Conservation (phyloP, 2,888 invertebrate genomes). For the Patella depressa region DNA sequence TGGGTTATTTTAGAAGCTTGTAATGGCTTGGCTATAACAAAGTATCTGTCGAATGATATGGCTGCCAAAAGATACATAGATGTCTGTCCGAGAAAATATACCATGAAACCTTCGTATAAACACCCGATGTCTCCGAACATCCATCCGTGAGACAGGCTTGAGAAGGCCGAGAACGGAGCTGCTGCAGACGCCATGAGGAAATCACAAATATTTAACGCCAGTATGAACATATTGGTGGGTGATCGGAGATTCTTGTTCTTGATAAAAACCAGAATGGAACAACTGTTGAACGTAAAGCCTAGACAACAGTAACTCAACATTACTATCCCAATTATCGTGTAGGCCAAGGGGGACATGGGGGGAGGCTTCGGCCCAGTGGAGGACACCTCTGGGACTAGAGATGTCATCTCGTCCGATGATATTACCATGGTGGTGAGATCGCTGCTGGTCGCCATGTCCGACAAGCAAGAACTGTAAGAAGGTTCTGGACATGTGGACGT, state of each 20-base stretch:
- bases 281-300: constrained; percentile 37
- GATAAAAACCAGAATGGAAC: constrained; percentile 37
- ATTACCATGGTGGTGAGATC: not conserved
- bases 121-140: constrained; percentile 45
- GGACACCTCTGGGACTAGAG: not conserved
- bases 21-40: constrained; percentile 58
- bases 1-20: constrained; percentile 46
- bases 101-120: constrained; percentile 53
- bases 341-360: not conserved
- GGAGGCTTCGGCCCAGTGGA: not conserved
- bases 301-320: constrained; percentile 17
- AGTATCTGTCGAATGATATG: constrained; percentile 58
- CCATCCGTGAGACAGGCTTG: constrained; percentile 37
- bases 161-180: constrained; percentile 31
- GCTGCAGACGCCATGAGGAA: constrained; percentile 48
- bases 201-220: constrained; percentile 50
- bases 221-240: constrained; percentile 57
- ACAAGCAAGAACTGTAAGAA: not conserved
- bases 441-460: not conserved
- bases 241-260: constrained; percentile 51
- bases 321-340: not conserved
- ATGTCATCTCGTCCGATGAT: not conserved
- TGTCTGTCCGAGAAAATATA: constrained; percentile 54
- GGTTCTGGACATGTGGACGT: no score
- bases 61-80: constrained; percentile 57